Conservation (phyloP, 2,113 vertebrate species). For the Platycercus adscitus region DNA sequence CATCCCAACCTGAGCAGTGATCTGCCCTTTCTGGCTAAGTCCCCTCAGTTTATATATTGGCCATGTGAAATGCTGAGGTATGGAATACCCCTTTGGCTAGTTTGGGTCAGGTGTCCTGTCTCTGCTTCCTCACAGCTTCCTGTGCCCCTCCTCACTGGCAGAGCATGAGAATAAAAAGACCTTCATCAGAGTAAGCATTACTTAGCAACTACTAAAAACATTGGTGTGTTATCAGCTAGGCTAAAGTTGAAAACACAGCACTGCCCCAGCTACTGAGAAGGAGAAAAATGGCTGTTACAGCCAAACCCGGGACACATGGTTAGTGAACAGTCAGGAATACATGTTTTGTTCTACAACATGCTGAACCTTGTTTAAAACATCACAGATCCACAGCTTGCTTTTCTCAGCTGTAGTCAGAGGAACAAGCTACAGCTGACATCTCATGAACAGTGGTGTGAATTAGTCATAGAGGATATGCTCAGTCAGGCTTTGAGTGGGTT, state of each 20-base stretch:
- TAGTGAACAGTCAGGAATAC: not conserved
- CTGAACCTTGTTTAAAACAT: not conserved
- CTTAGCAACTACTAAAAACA: not conserved
- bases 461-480: not conserved
- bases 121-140: not conserved
- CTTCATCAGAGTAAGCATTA: not conserved
- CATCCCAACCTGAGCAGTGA: not conserved
- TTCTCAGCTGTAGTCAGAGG: not conserved
- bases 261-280: not conserved
- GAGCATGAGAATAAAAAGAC: not conserved
- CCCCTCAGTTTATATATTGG: not conserved
- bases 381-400: not conserved
- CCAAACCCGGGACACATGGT: not conserved
- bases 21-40: not conserved
- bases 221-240: not conserved
- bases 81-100: not conserved
- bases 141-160: not conserved
- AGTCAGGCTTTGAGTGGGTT: not conserved
- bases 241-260: not conserved
- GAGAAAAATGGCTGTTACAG: not conserved
- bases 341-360: not conserved
- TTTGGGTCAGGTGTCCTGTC: not conserved
- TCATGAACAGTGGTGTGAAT: not conserved
- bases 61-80: not conserved
- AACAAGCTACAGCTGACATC: not conserved